Conservation (phyloP, 2,888 invertebrate genomes). For the Cheilosia urbana region DNA sequence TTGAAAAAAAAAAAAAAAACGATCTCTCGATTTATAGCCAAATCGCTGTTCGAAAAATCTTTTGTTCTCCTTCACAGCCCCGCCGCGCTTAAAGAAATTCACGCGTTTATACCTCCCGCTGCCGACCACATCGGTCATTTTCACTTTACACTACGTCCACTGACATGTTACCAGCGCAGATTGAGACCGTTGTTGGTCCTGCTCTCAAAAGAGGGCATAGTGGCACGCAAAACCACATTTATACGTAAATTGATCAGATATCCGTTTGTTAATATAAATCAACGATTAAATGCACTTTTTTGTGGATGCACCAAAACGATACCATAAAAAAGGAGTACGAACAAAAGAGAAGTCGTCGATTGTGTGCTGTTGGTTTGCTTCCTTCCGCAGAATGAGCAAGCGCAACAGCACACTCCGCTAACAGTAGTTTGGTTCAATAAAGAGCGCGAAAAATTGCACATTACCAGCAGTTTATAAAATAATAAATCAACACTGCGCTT, state of each 20-base stretch:
- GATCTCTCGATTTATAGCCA: slow-evolving; percentile 21
- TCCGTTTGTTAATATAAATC: slow-evolving; percentile 76
- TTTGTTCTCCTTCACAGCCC: slow-evolving; percentile 9
- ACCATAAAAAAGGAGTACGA: slow-evolving; percentile 1
- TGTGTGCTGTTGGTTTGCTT: neutral
- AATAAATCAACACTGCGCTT: slow-evolving; percentile 68
- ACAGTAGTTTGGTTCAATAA: slow-evolving; percentile 70
- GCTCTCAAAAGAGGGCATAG: slow-evolving; percentile 26
- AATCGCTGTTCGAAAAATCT: slow-evolving; percentile 2
- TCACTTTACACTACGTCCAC: slow-evolving; percentile 35
- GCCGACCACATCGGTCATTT: slow-evolving; percentile 59
- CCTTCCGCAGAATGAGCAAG: slow-evolving; percentile 19
- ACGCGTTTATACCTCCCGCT: slow-evolving; percentile 38
- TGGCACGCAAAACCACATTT: slow-evolving; percentile 72
- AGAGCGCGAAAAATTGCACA: slow-evolving; percentile 72
- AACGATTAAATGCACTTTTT: slow-evolving; percentile 55
- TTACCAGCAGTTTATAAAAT: slow-evolving; percentile 73
- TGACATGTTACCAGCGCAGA: slow-evolving; percentile 37
- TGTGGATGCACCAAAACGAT: slow-evolving; percentile 14
- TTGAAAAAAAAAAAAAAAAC: slow-evolving; percentile 2
- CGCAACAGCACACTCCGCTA: slow-evolving; percentile 32
- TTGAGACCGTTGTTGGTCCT: slow-evolving; percentile 41
- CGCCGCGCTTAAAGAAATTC: neutral
- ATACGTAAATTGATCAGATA: slow-evolving; percentile 77
- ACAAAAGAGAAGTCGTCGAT: neutral